Conservation (phyloP, 2,888 invertebrate species). For the Coecobrya sp. region DNA sequence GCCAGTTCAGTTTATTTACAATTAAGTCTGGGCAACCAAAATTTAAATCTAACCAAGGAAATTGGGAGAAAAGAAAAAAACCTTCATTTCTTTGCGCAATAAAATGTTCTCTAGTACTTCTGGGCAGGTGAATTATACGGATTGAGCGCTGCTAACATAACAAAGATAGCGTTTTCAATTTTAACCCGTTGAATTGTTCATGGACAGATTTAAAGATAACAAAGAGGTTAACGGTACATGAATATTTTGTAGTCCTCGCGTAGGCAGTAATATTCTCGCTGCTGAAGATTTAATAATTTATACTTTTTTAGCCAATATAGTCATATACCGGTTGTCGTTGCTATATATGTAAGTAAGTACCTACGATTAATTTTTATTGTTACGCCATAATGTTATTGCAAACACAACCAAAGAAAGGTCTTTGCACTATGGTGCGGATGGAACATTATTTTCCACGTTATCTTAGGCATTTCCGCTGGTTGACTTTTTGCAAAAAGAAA, state of each 20-base stretch:
- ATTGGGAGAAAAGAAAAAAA: no score
- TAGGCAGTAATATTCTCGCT: not conserved
- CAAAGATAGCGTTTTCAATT: not conserved
- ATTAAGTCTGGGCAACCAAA: no score
- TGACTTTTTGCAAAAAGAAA: constrained; percentile 32
- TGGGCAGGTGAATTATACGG: no score
- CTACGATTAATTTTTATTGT: constrained; percentile 29
- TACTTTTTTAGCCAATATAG: not conserved
- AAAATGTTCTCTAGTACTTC: no score
- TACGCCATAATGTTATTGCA: not conserved
- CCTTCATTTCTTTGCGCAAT: no score
- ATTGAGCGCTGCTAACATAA: no score
- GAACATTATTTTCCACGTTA: constrained; percentile 37
- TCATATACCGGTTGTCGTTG: no score
- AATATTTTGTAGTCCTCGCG: not conserved
- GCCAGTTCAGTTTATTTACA: no score
- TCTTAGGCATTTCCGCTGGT: constrained; percentile 37
- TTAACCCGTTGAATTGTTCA: not conserved
- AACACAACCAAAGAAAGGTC: not conserved
- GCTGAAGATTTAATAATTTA: not conserved
- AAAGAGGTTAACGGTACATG: constrained; percentile 4
- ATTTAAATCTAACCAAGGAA: no score
- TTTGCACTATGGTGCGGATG: constrained; percentile 19
- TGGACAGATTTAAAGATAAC: constrained; percentile 4
- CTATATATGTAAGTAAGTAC: constrained; percentile 24